These are phyloP conservation scores for Polypedilum vanderplanki DNA, from an alignment of 1,140 invertebrate genomes.

Conservation along the genomic window DNA sequence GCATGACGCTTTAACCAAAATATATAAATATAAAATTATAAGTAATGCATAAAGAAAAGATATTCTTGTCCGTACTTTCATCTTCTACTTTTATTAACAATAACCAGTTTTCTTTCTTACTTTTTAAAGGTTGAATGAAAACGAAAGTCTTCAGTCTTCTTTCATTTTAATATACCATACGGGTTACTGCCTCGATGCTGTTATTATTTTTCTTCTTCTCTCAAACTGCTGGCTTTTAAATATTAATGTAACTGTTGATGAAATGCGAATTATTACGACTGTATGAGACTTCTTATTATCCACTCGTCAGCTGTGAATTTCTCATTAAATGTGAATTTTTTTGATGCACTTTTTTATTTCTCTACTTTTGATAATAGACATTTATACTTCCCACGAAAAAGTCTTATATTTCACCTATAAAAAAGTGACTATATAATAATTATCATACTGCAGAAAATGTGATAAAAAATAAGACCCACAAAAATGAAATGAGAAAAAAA, in stretches of 20 bases:
- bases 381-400: too few species aligned
- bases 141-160: slow-evolving; percentile 23
- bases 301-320: too few species aligned
- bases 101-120: slow-evolving; percentile 21
- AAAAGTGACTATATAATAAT: too few species aligned
- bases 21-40: too few species aligned
- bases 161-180: too few species aligned
- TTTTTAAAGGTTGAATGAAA: slow-evolving; percentile 26
- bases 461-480: not conserved
- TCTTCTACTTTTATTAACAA: slow-evolving; percentile 7
- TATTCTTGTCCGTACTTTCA: slow-evolving; percentile 11
- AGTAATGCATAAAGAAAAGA: too few species aligned
- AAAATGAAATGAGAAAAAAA: not conserved
- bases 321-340: too few species aligned
- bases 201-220: not conserved
- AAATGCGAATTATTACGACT: too few species aligned
- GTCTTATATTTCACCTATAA: too few species aligned
- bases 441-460: not conserved
- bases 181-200: not conserved
- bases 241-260: not conserved
- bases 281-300: too few species aligned
- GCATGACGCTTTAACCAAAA: not conserved
- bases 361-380: too few species aligned
- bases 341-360: too few species aligned
- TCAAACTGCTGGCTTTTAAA: not conserved